Evolutionary conservation across 92 coral and sea anemone species (phyloP), one percentile per base, ranked within the genome.

Genomic region (Zoanthus solanderi): DNA sequence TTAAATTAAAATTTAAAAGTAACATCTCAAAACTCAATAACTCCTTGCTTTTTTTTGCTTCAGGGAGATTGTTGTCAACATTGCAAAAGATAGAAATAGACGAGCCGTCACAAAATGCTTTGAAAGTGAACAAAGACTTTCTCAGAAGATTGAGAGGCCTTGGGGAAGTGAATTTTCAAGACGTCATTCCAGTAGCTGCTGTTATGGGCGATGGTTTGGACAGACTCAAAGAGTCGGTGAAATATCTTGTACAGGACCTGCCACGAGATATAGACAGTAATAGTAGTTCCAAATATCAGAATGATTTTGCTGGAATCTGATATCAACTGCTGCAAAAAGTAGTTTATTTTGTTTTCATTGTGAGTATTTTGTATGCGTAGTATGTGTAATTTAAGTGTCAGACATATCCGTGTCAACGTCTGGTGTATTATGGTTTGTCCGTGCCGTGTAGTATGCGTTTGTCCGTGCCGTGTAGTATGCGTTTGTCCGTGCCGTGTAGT

Each of bases 151-250:
- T 65, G 68, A 84, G 88, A 84, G 78, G 79, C 17, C 47, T 84
- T 29, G 88, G 79, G 11, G 71, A 17, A 42, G 79, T 89, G 56
- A 88, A 72, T 45, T 92, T 92, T 66, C 88, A 82, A 60, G 90
- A 92, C 75, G 65, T 95, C 31, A 88, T 93, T 16, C 98, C 98
- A 17, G 53, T 95, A 28, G 93, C 98, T 32, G 94, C 94, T 7
- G 48, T 93, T 32, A 91, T 88, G 42, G 92, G 94, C 34, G 88
- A 88, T 44, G 98, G 98, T 9, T 32, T 91, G 57, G 94, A 93
- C 56, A 87, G 81, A 61, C 83, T 93, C 18, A 90, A 92, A 17
- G 91, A 91, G 37, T 88, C 87, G 68, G 71, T 93, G 42, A 93
- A 90, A 79, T 78, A 83, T 12, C 72, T 89, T 16, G 88, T 83